These are phyloP conservation scores for Nymphalis polychloros DNA, from an alignment of 2,888 invertebrate species.

Conservation along the genomic window DNA sequence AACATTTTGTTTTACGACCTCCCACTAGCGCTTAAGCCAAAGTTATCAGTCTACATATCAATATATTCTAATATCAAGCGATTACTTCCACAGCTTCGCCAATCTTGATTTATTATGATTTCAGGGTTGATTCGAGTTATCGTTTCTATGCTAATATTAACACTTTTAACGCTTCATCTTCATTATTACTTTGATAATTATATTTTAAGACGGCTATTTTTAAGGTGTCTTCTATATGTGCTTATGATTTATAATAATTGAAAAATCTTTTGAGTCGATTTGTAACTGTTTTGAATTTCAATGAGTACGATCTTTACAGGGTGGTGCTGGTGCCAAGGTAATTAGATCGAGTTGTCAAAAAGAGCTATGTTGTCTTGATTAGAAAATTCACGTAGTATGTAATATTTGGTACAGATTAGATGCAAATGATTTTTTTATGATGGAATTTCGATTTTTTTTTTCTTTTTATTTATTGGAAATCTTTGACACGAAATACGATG, in stretches of 20 bases:
- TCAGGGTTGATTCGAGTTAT: constrained; percentile 44
- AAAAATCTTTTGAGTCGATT: constrained; percentile 10
- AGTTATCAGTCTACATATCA: constrained; percentile 5
- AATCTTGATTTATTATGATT: constrained; percentile 43
- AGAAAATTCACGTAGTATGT: constrained; percentile 60
- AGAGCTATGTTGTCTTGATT: constrained; percentile 46
- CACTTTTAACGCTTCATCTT: constrained; percentile 38
- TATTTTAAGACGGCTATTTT: background rate
- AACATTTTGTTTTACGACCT: constrained; percentile 35
- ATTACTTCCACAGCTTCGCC: constrained; percentile 56
- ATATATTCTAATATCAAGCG: constrained; percentile 42
- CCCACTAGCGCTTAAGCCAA: constrained; percentile 40
- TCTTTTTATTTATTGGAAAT: constrained; percentile 25
- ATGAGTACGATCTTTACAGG: constrained; percentile 63
- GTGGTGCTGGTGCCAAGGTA: constrained; percentile 78
- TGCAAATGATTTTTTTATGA: constrained; percentile 53
- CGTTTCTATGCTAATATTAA: constrained; percentile 45
- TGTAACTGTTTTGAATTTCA: constrained; percentile 41
- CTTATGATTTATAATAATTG: background rate
- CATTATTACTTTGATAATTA: constrained; percentile 21
- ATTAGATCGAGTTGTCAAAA: constrained; percentile 49
- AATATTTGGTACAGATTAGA: constrained; percentile 54
- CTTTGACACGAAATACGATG: constrained; percentile 29
- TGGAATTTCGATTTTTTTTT: constrained; percentile 39
- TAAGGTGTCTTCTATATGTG: background rate